Conservation (phyloP, 2,113 vertebrate species). For the Lamprologus ornatipinnis region DNA sequence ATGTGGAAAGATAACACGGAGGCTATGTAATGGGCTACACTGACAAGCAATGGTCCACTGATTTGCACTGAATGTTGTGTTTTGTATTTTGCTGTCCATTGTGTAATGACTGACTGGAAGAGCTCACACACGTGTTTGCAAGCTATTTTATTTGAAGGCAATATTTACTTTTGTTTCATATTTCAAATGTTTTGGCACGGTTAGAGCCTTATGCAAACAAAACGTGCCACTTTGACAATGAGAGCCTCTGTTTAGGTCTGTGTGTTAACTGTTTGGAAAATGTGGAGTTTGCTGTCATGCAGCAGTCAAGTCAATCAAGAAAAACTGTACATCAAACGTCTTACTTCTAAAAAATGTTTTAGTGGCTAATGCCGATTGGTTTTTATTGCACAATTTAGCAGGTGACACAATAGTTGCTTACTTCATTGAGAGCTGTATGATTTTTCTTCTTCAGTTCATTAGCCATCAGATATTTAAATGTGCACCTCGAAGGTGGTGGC, state of each 20-base stretch:
- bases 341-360: background rate
- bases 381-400: background rate
- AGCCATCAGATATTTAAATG: background rate
- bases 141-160: background rate
- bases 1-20: background rate
- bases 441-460: background rate
- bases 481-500: background rate
- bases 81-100: background rate
- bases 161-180: background rate
- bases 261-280: background rate
- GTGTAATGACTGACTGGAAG: background rate
- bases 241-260: background rate
- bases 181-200: background rate
- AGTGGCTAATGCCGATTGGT: fast-evolving
- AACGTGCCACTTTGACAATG: background rate
- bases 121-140: fast-evolving
- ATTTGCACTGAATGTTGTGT: background rate
- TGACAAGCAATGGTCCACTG: background rate
- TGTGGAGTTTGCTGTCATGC: background rate
- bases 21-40: background rate
- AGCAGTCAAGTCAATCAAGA: background rate
- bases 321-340: background rate
- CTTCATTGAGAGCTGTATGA: fast-evolving
- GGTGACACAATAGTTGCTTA: background rate
- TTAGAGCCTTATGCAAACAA: background rate